A percentile compares a stretch with the other conserved stretches of the same genome.
phyloP scores from a whole-genome alignment of 1,140 invertebrate species.

The Rhopalosiphum padi region DNA sequence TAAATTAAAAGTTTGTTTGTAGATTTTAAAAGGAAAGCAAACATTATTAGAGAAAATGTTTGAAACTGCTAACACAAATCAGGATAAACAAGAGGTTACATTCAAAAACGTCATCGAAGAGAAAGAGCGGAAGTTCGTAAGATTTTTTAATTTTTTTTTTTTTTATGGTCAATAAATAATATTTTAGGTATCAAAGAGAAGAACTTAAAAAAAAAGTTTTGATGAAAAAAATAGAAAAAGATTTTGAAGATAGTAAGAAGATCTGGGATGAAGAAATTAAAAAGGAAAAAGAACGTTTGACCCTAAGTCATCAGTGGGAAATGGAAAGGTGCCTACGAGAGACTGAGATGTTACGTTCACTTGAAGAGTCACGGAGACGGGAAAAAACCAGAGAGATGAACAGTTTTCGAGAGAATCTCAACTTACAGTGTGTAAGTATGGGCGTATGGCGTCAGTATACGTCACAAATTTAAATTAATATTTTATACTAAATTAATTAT shows the following conservation, averaged over 20 bases:
- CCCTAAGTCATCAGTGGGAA: background rate
- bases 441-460: background rate
- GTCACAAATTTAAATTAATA: background rate
- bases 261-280: background rate
- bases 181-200: constrained; percentile 3
- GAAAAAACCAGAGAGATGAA: background rate
- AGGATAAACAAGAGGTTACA: background rate
- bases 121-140: background rate
- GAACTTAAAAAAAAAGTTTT: background rate
- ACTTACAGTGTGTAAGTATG: background rate
- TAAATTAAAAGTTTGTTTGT: background rate
- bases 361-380: background rate
- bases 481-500: background rate
- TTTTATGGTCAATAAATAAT: background rate
- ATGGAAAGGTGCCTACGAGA: background rate
- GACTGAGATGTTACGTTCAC: background rate
- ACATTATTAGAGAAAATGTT: background rate
- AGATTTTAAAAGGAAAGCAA: constrained; percentile 21
- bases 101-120: background rate
- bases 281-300: constrained; percentile 6
- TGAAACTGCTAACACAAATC: background rate
- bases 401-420: background rate
- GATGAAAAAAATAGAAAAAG: background rate
- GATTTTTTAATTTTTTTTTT: background rate
- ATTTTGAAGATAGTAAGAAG: background rate